Evolutionary conservation across 2,113 vertebrate species (phyloP).

Genomic region (Glareola pratincola): DNA sequence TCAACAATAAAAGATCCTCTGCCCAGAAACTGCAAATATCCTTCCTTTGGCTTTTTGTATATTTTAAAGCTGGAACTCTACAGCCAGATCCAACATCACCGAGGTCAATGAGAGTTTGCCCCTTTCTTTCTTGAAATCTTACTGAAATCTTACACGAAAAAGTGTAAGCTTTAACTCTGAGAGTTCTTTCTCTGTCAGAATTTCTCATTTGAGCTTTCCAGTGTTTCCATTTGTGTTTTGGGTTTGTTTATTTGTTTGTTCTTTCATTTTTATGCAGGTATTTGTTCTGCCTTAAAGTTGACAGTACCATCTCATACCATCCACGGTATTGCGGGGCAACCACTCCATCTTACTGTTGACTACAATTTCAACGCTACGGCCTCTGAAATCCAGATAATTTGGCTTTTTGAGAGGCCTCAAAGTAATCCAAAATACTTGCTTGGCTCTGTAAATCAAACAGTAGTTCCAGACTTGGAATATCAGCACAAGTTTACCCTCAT

Average conservation of each 20-base stretch:
- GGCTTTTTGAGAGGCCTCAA: slow-evolving; percentile 75
- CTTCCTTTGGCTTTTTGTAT: neutral
- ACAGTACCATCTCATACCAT: slow-evolving; percentile 71
- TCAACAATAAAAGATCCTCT: neutral
- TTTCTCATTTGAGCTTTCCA: neutral
- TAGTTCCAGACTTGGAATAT: slow-evolving; percentile 79
- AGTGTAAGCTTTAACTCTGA: neutral
- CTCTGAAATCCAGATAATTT: slow-evolving; percentile 80
- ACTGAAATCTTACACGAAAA: neutral
- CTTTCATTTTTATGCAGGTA: slow-evolving; percentile 50
- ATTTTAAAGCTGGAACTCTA: neutral
- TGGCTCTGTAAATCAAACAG: slow-evolving; percentile 72
- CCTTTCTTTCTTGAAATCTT: neutral
- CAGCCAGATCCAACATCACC: neutral
- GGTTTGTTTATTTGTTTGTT: neutral
- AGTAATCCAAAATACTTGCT: slow-evolving; percentile 73
- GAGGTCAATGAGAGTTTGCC: neutral
- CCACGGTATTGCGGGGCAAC: slow-evolving; percentile 75
- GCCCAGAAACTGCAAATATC: neutral
- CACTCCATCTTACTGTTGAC: slow-evolving; percentile 74
- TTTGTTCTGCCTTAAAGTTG: slow-evolving; percentile 73
- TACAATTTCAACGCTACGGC: slow-evolving; percentile 73
- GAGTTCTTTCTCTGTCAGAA: neutral
- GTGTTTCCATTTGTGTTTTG: neutral
- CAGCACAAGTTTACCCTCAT: slow-evolving; percentile 76